Conservation (phyloP, 2,888 invertebrate genomes). For the Apodemia duryi region DNA sequence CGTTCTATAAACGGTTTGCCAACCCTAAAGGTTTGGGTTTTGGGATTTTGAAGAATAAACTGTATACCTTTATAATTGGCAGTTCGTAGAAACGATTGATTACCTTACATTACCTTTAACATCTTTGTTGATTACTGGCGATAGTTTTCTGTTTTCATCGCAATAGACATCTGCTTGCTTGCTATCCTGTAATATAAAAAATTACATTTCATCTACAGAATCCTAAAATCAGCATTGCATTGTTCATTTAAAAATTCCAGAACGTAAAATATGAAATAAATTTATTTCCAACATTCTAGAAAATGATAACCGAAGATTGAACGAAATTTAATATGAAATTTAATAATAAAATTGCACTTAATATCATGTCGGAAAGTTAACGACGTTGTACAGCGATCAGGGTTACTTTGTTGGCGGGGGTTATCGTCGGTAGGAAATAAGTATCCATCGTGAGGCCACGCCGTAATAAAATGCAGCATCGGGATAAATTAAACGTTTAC, state of each 20-base stretch:
- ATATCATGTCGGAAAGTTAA: conserved; percentile 61
- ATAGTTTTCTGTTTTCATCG: too few species aligned
- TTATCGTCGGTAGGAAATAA: conserved; percentile 33
- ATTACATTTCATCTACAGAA: too few species aligned
- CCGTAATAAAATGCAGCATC: conserved; percentile 34
- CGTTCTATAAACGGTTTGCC: too few species aligned
- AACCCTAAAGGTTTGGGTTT: too few species aligned
- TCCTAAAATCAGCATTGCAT: too few species aligned
- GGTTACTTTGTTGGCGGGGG: conserved; percentile 35
- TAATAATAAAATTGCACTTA: conserved; percentile 57
- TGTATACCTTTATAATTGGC: too few species aligned
- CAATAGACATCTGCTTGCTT: too few species aligned
- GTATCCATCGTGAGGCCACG: conserved; percentile 30
- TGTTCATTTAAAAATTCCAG: not conserved
- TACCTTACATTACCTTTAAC: too few species aligned
- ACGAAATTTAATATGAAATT: conserved; percentile 35
- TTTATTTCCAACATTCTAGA: conserved; percentile 9
- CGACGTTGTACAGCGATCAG: conserved; percentile 50
- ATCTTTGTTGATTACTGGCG: too few species aligned
- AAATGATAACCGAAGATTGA: conserved; percentile 14
- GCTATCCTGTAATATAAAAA: too few species aligned
- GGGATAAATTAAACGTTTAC: conserved; percentile 32
- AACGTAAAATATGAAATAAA: not conserved
- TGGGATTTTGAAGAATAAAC: too few species aligned
- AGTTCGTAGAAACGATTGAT: too few species aligned